phyloP scores from a whole-genome alignment of 2,797 vertebrate species.

The Pangasius sanitwongsei region DNA sequence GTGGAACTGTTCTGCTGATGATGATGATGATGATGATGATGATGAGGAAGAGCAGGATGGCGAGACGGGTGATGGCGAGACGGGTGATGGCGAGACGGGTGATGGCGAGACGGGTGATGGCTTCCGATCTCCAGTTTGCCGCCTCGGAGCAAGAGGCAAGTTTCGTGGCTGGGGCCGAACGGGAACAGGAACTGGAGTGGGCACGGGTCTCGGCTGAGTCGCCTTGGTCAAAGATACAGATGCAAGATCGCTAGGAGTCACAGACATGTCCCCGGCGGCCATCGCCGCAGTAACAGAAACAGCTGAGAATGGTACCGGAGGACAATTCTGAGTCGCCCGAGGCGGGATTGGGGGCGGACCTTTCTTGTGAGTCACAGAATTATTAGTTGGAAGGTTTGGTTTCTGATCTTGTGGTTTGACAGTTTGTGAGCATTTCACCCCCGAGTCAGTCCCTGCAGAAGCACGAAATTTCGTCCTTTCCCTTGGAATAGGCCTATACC shows the following conservation, averaged over 20 bases:
- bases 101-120: constrained; percentile 45
- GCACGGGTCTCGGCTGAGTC: constrained; percentile 15
- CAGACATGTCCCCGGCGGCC: background rate
- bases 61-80: constrained; percentile 11
- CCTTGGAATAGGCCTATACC: constrained; percentile 78
- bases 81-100: constrained; percentile 44
- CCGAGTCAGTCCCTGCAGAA: background rate
- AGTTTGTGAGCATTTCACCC: too few species aligned
- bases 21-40: constrained; percentile 7
- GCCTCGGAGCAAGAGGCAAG: constrained; percentile 46
- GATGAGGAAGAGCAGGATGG: constrained; percentile 29
- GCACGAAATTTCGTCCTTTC: constrained; percentile 82
- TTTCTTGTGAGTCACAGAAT: constrained; percentile 10
- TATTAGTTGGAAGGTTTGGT: background rate
- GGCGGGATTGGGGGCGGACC: constrained; percentile 84
- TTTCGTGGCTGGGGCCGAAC: constrained; percentile 57
- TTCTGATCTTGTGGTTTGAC: background rate
- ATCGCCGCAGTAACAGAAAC: background rate
- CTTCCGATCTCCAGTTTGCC: constrained; percentile 42
- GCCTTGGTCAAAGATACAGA: background rate
- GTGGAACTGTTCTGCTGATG: constrained; percentile 40
- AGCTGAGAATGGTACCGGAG: constrained; percentile 78
- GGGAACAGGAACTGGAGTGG: constrained; percentile 8
- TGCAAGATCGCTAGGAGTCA: background rate
- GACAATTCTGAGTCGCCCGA: constrained; percentile 77